Conservation (phyloP, 2,888 invertebrate genomes). For the Napeogenes inachia region DNA sequence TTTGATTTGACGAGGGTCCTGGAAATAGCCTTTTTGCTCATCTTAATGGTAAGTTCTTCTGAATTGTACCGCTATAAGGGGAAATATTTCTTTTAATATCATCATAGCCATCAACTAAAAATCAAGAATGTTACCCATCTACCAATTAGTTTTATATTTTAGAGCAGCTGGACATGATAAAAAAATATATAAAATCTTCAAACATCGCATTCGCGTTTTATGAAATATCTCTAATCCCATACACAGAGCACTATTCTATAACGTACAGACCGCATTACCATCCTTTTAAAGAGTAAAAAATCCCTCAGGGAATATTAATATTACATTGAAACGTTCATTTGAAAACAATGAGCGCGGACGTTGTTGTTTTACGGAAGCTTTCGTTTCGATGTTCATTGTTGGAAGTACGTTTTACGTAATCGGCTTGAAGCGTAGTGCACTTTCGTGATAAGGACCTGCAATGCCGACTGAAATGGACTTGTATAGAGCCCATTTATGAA, state of each 20-base stretch:
- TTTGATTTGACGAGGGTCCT: conserved; percentile 27
- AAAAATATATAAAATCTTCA: too few species aligned
- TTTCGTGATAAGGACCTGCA: conserved; percentile 29
- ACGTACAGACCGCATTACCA: conserved; percentile 6
- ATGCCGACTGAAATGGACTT: conserved; percentile 26
- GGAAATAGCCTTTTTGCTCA: conserved; percentile 26
- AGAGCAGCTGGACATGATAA: too few species aligned
- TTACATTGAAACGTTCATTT: conserved; percentile 4
- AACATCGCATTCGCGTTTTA: too few species aligned
- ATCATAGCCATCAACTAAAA: too few species aligned
- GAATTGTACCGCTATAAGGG: neutral
- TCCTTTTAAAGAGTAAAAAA: conserved; percentile 7
- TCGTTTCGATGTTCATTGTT: conserved; percentile 28
- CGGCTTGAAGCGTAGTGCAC: conserved; percentile 32
- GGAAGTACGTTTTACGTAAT: conserved; percentile 29
- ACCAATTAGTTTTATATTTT: too few species aligned
- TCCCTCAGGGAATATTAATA: conserved; percentile 4
- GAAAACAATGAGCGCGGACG: conserved; percentile 28
- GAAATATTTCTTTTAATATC: too few species aligned
- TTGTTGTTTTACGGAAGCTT: conserved; percentile 28
- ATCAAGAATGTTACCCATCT: too few species aligned
- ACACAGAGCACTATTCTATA: neutral
- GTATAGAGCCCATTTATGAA: conserved; percentile 20
- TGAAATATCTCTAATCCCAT: neutral
- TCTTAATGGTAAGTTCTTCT: conserved; percentile 9